Conservation (phyloP, 2,113 vertebrate genomes). For the Entosphenus tridentatus region DNA sequence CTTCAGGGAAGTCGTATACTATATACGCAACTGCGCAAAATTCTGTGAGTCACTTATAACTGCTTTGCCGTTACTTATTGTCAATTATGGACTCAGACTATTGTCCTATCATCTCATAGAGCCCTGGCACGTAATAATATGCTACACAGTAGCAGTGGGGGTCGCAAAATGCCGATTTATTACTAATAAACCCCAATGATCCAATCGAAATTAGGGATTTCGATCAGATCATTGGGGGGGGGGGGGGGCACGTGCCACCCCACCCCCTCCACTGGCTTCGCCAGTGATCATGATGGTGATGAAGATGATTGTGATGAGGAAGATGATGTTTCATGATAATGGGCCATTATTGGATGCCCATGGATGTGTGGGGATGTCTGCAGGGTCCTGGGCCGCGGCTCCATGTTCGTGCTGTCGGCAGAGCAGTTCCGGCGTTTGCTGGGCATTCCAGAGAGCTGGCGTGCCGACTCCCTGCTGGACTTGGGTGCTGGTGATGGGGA, state of each 20-base stretch:
- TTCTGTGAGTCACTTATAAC: no score
- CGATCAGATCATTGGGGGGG: neutral
- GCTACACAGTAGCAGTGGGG: no score
- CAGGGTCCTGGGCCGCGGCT: conserved; percentile 76
- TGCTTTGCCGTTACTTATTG: no score
- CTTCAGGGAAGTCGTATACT: no score
- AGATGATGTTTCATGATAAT: no score
- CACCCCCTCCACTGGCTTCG: conserved; percentile 11
- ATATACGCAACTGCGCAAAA: no score
- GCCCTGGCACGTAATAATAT: no score
- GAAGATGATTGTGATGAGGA: neutral
- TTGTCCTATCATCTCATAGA: no score
- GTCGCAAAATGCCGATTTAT: no score
- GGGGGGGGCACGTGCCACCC: neutral
- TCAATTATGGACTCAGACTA: no score
- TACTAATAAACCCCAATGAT: neutral
- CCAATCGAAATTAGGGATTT: neutral
- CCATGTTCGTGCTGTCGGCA: conserved; percentile 86
- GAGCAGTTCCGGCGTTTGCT: conserved; percentile 70
- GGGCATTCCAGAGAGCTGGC: conserved; percentile 55
- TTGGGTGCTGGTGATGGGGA: conserved; percentile 90
- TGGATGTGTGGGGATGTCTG: neutral
- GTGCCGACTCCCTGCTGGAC: conserved; percentile 51
- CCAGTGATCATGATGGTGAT: neutral
- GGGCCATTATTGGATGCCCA: no score